These are phyloP conservation scores for Pavo muticus DNA, from an alignment of 2,113 vertebrate genomes.

Conservation along the genomic window DNA sequence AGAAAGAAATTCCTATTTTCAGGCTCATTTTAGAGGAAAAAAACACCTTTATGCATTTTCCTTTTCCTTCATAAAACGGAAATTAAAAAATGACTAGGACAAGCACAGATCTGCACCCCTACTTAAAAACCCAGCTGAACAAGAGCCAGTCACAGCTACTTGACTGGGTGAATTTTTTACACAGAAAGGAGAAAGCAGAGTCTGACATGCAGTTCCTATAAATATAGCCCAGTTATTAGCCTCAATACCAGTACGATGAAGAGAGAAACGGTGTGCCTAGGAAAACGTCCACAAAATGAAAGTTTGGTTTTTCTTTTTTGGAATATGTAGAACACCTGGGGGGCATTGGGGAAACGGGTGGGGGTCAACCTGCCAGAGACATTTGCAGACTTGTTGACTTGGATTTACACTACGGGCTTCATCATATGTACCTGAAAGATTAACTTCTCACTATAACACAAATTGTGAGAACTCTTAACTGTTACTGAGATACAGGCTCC, in stretches of 20 bases:
- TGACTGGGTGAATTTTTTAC: neutral
- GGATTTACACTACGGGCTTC: neutral
- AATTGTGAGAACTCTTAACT: neutral
- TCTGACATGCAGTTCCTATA: neutral
- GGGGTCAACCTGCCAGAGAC: neutral
- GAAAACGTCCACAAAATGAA: neutral
- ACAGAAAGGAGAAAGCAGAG: neutral
- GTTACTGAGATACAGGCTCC: neutral
- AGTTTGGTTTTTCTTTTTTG: neutral
- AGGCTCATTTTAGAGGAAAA: neutral
- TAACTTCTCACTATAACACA: neutral
- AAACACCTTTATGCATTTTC: neutral
- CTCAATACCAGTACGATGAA: neutral
- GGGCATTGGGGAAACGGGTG: neutral
- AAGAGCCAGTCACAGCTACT: neutral
- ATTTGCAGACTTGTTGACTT: neutral
- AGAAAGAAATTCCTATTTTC: neutral
- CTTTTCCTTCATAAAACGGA: neutral
- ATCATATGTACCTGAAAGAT: neutral
- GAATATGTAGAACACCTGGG: neutral
- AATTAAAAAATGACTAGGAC: neutral
- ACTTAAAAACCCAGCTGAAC: neutral
- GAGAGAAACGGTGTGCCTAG: neutral
- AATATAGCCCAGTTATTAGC: neutral
- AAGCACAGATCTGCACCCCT: neutral